Conservation (phyloP, 2,113 vertebrate species). For the Pygoscelis adeliae region DNA sequence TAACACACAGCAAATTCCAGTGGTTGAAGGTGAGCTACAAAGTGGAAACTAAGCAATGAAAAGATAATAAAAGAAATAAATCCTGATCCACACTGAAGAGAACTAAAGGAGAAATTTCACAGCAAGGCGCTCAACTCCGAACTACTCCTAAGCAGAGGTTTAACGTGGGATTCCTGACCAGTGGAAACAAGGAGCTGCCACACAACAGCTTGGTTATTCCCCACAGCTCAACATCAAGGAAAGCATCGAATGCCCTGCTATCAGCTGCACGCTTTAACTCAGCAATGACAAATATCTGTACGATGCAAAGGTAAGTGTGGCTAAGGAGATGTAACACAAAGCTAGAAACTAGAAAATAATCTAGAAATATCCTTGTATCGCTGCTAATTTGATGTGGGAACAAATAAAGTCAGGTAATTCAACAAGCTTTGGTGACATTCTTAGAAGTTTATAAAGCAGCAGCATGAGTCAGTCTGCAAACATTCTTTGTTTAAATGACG, state of each 20-base stretch:
- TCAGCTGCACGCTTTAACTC: not conserved
- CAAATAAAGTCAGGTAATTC: not conserved
- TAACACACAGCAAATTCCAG: not conserved
- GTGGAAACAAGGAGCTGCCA: not conserved
- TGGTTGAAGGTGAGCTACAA: not conserved
- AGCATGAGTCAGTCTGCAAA: not conserved
- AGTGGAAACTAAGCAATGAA: not conserved
- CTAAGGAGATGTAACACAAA: not conserved
- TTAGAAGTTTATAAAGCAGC: not conserved
- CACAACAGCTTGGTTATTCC: not conserved
- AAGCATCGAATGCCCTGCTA: not conserved
- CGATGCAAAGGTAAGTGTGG: not conserved
- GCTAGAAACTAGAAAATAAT: not conserved
- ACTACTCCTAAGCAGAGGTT: not conserved
- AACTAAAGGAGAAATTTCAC: not conserved
- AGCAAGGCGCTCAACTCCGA: not conserved
- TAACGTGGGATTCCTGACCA: not conserved
- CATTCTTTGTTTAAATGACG: not conserved
- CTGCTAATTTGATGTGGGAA: not conserved
- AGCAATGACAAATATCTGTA: not conserved
- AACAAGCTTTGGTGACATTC: not conserved
- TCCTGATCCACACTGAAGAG: not conserved
- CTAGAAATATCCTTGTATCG: not conserved
- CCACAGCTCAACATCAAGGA: not conserved
- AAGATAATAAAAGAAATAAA: not conserved